Conservation (phyloP, 2,888 invertebrate species). For the Rapana venosa region DNA sequence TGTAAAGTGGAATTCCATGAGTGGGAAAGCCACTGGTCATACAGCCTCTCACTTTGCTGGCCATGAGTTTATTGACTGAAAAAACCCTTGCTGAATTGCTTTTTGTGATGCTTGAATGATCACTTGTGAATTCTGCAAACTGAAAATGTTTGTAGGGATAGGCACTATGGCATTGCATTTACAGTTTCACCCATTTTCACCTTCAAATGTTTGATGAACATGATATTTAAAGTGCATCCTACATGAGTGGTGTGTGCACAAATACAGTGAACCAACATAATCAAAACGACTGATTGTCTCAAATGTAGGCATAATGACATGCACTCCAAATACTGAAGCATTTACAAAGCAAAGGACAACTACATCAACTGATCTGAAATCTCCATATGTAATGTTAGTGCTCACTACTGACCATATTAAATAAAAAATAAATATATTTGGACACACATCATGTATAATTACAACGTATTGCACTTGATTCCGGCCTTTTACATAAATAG, state of each 20-base stretch:
- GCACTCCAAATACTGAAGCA: background rate
- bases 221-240: background rate
- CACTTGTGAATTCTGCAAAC: background rate
- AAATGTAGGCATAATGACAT: background rate
- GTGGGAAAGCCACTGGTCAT: too few species aligned
- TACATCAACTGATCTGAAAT: slow-evolving; percentile 23
- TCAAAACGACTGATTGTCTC: background rate
- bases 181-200: background rate
- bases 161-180: background rate
- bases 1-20: too few species aligned
- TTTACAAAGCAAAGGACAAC: background rate
- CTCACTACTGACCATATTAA: slow-evolving; percentile 22
- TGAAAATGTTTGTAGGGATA: background rate
- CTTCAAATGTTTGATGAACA: background rate
- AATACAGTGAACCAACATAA: background rate
- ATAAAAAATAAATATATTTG: slow-evolving; percentile 16
- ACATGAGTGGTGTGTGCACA: background rate
- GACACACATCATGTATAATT: slow-evolving; percentile 27
- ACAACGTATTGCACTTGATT: slow-evolving; percentile 43
- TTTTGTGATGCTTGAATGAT: background rate
- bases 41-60: too few species aligned
- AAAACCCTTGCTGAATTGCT: background rate
- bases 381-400: slow-evolving; percentile 38
- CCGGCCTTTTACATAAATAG: slow-evolving; percentile 42
- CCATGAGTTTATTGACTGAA: background rate